phyloP scores from a whole-genome alignment of 2,888 invertebrate genomes.

The Ypsolopha sequella region DNA sequence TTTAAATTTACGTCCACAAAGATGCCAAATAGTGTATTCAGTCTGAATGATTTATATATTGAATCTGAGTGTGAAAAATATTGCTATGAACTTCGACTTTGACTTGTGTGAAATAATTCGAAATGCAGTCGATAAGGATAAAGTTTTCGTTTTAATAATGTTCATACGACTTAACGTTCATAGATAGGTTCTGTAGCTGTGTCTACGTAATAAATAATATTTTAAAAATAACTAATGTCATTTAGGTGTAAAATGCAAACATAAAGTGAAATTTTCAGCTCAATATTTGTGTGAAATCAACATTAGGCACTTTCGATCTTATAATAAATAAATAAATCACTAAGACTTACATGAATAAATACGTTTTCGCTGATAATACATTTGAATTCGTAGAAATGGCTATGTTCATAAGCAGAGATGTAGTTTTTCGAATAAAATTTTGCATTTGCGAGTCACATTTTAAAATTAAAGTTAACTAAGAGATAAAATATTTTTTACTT shows the following conservation, averaged over 20 bases:
- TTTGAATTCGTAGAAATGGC: constrained; percentile 10
- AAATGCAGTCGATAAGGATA: neutral
- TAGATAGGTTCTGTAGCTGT: neutral
- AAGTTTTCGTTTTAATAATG: neutral
- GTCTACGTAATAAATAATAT: neutral
- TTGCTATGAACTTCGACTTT: constrained; percentile 15
- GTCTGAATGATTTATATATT: constrained; percentile 25
- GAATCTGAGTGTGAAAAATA: constrained; percentile 22
- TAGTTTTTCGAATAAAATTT: neutral
- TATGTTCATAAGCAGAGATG: constrained; percentile 40
- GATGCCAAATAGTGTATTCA: constrained; percentile 67
- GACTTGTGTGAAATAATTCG: neutral
- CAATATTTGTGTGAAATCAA: neutral
- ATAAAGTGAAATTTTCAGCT: constrained; percentile 10
- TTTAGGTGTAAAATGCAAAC: constrained; percentile 11
- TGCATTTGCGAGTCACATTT: constrained; percentile 19
- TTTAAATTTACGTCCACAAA: constrained; percentile 57
- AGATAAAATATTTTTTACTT: constrained; percentile 49
- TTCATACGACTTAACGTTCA: neutral
- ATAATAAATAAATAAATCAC: neutral
- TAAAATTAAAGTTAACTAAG: constrained; percentile 41
- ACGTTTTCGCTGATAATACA: neutral
- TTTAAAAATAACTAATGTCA: neutral
- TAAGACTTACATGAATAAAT: neutral
- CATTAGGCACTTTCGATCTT: neutral